Base-by-base conservation (phyloP, 2,113 vertebrate genomes). In the Pyxicephalus adspersus region DNA sequence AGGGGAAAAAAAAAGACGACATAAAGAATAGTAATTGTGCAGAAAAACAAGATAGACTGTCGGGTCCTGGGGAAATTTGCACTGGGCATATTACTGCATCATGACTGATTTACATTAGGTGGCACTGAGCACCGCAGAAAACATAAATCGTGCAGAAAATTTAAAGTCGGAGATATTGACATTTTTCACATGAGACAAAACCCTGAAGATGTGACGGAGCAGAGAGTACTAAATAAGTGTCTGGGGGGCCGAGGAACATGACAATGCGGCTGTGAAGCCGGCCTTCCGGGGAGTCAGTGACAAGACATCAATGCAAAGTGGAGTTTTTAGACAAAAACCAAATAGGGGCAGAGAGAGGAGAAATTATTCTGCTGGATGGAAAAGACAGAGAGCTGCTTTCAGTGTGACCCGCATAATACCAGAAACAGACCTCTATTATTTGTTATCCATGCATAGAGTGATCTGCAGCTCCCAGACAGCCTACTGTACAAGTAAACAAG, bases 131-230 rank as follows among this genome's bases (percentile, higher is more conserved):
- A 9, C 17, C 25, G 68, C 20, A 25, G 45, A 60, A 61, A 45
- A 63, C 16, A 72, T 71, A 71, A 52, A 80, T 64, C 57, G 28
- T 29, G 17, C 26, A 64, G 68, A 50, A 64, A 73, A 31, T 64
- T 64, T 55, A 54, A 64, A 54, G n/a, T 60, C n/a, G 17, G 57
- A 23, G 38, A 81, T 80, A 80, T 73, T 73, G 68, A 73, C 68
- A 73, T 81, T 73, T 73, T 73, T 81, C 67, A 72, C 58, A 64
- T 25, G 50, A 64, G 78, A 73, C 58, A 72, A 71, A 45, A 51
- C 38, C 68, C 78, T 81, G 3, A 64, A 72, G 60, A 73, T 73
- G 58, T 72, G 67, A 73, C 67, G 19, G 38, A 34, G 78, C 58
- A 13, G 58, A 28, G 26, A 61, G 51, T 54, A 45, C 67, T 64